A percentile compares a stretch with the other conserved stretches of the same genome.
These are phyloP conservation scores for Anorthoa munda DNA, from an alignment of 2,888 invertebrate species.

Conservation along the genomic window DNA sequence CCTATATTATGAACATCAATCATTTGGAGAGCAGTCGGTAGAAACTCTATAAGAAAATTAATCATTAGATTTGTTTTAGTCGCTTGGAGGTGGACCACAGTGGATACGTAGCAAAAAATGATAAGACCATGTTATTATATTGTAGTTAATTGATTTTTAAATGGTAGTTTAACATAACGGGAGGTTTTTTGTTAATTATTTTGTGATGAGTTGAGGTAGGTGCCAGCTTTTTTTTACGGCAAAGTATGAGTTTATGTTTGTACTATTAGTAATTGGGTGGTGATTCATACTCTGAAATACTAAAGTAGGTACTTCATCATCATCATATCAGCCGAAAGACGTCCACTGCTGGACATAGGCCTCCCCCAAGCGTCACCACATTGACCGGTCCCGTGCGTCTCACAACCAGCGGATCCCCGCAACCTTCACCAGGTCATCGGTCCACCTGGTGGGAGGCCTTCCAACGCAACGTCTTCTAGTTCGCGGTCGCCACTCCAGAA, in stretches of 20 bases:
- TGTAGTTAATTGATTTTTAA: constrained; percentile 55
- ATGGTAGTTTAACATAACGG: constrained; percentile 20
- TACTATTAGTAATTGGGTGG: background rate
- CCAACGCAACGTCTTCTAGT: too few relatives aligned
- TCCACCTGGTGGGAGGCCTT: too few relatives aligned
- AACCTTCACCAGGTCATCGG: too few relatives aligned
- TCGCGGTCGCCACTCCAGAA: too few relatives aligned
- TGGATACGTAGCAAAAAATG: constrained; percentile 39
- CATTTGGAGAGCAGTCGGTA: constrained; percentile 65
- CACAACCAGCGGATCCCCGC: too few relatives aligned
- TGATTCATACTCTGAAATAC: too few relatives aligned
- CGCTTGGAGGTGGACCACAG: constrained; percentile 7
- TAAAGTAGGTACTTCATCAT: too few relatives aligned
- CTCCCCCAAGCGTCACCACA: too few relatives aligned
- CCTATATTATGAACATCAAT: constrained; percentile 70
- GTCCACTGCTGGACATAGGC: too few relatives aligned
- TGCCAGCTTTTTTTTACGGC: background rate
- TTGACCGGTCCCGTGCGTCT: too few relatives aligned
- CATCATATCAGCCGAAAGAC: too few relatives aligned
- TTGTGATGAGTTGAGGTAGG: constrained; percentile 13
- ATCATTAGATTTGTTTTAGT: constrained; percentile 54
- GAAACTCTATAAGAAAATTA: constrained; percentile 54
- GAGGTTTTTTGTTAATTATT: constrained; percentile 23
- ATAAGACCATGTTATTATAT: constrained; percentile 30
- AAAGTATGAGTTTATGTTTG: background rate